Evolutionary conservation across 30 jellyfish, hydroid and myxozoan genomes (phyloP), one percentile per base, ranked within the genome.

Genomic region (Clytia hemisphaerica): DNA sequence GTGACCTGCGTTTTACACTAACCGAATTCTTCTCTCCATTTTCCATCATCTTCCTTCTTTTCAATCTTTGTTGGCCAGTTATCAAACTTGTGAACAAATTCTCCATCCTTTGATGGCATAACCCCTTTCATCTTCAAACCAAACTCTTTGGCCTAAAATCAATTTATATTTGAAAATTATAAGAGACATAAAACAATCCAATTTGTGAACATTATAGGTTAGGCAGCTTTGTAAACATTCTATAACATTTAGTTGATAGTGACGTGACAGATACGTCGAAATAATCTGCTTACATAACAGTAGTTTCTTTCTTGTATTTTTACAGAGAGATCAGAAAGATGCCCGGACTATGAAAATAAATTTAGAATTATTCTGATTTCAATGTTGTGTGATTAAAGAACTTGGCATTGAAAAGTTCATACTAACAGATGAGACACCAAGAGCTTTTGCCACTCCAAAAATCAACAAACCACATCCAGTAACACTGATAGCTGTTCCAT

Each of bases 401-500:
- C n/a, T n/a, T n/a, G n/a, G n/a, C n/a, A n/a, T n/a, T n/a, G n/a
- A n/a, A n/a, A n/a, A n/a, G n/a, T n/a, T n/a, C 4, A 49, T 47
- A 68, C 95, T 84, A 61, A 84, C 95, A 66, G 30, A 78, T 14
- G 44, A 67, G 6, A 74, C 94, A 7, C 87, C 87, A 37, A 86
- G 58, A 4, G 76, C 83, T 61, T 83, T 44, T 35, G 58, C 67
- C 24, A 70, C 71, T 2, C 72, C 72, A 2, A 68, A 30, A 24
- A 78, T 87, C 9, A 86, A 78, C 58, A 83, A 37, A 3, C 93
- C 92, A 59, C 83, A 76, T 34, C 95, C 99, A 4, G 95, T 32
- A 24, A 91, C 73, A 54, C 95, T 80, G 51, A 82, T 38, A n/a
- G 71, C 51, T 7, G 95, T 81, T 6, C 99, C 99, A 64, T 68